Evolutionary conservation across 2,888 invertebrate genomes (phyloP).

Genomic region (Ophion obscuratus): DNA sequence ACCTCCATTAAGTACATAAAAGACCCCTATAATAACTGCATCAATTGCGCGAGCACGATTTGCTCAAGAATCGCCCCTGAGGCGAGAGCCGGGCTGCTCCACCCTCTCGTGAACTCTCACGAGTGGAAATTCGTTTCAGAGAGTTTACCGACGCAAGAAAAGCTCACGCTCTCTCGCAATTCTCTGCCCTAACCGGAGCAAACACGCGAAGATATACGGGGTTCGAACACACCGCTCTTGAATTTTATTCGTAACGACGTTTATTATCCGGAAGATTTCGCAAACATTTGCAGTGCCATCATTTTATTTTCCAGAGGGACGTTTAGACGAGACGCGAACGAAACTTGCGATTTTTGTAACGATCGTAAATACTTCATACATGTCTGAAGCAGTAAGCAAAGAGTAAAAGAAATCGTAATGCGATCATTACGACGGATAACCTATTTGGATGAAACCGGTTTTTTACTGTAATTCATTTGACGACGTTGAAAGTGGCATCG

Average conservation of each 20-base stretch:
- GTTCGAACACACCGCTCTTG: conserved; percentile 2
- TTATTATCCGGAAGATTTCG: neutral
- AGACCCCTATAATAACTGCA: conserved; percentile 58
- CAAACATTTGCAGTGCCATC: neutral
- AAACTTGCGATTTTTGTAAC: no score
- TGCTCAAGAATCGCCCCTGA: conserved; percentile 23
- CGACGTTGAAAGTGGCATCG: no score
- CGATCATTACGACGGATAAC: no score
- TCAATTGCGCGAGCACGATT: conserved; percentile 66
- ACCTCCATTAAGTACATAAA: conserved; percentile 19
- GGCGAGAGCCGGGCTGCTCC: conserved; percentile 23
- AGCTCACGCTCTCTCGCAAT: conserved; percentile 8
- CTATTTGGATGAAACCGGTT: no score
- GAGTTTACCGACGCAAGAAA: conserved; percentile 32
- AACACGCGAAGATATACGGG: conserved; percentile 28
- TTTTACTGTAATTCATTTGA: no score
- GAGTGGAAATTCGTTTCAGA: conserved; percentile 25
- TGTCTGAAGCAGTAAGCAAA: no score
- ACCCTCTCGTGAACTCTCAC: conserved; percentile 35
- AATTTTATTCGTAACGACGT: conserved; percentile 33
- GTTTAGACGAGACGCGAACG: no score
- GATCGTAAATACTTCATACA: no score
- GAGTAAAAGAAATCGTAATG: no score
- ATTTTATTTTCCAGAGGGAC: no score
- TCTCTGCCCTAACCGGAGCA: conserved; percentile 12